Evolutionary conservation across 1,140 invertebrate genomes (phyloP).

Genomic region (Semibalanus balanoides): DNA sequence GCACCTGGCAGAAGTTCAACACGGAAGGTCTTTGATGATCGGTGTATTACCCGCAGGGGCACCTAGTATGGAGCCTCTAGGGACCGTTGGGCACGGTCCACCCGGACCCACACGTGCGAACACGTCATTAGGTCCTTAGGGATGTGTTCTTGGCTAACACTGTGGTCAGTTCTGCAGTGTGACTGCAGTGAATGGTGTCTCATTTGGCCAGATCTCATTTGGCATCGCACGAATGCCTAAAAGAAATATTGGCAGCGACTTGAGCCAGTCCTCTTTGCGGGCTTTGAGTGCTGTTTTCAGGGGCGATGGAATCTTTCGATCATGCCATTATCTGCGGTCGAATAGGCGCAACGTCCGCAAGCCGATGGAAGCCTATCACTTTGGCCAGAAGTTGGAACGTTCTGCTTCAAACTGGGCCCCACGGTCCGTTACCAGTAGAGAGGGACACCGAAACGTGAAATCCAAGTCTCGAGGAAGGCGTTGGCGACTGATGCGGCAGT

Average conservation of each 20-base stretch:
- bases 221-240: neutral
- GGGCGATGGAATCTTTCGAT: constrained; percentile 7
- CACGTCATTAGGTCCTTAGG: neutral
- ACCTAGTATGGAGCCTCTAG: neutral
- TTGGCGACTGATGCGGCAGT: constrained; percentile 12
- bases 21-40: neutral
- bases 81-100: neutral
- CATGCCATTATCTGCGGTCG: constrained; percentile 3
- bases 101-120: neutral
- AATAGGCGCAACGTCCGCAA: constrained; percentile 4
- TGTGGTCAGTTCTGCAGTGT: neutral
- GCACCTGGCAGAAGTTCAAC: neutral
- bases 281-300: neutral
- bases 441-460: constrained; percentile 18
- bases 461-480: constrained; percentile 18
- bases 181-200: neutral
- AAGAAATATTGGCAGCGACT: neutral
- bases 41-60: neutral
- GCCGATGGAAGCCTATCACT: constrained; percentile 7
- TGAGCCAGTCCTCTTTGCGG: neutral
- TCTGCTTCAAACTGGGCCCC: constrained; percentile 12
- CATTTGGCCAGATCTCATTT: neutral
- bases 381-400: constrained; percentile 5
- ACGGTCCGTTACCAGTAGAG: constrained; percentile 17
- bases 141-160: neutral